Base-by-base conservation (phyloP, 2,113 vertebrate species). In the Pluvialis apricaria region DNA sequence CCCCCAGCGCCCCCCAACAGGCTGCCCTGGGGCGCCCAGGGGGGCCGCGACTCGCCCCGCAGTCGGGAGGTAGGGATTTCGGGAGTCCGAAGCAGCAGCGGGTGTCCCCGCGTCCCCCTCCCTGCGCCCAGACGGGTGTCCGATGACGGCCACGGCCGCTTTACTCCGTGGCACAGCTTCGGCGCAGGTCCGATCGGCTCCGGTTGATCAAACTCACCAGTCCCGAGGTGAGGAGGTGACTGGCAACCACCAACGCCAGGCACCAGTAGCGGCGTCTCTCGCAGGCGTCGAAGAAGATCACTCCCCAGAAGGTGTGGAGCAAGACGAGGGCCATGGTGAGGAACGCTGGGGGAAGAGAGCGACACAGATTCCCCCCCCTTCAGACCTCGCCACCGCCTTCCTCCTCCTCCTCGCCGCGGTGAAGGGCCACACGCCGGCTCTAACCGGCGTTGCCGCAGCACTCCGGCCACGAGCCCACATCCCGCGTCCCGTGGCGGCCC, bases 251-350 rank as follows among this genome's bases (percentile, higher is more conserved):
- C 90, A 98, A 91, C 52, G 91, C 97, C 94, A 98, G 82, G 85
- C 95, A 92, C 95, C 96, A 87, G 54, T 97, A 97, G 14, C 79
- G 92, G 32, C 96, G 92, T 54, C 87, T 97, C 64, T 98, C 98
- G 3, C 98, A 98, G 90, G 98, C 98, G 1, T 98, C 97, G 15
- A 98, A 98, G 96, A 99, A 98, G 62, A 98, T 96, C n/a, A 98
- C 75, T 11, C 98, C 98, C 98, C 98, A 98, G 92, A 98, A 98
- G 17, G 97, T 98, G 92, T 98, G 98, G 51, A 98, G 97, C 93
- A 98, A 85, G 28, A 98, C 97, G 11, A 98, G 73, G 29, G 98
- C 98, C 97, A 98, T 98, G 66, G 98, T 98, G 93, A 98, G 95
- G 92, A 98, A 98, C 11, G 98, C 98, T 98, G 97, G 5, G 52